Base-by-base conservation (phyloP, 1,140 invertebrate species). In the Pseudomyrmex pallidus region DNA sequence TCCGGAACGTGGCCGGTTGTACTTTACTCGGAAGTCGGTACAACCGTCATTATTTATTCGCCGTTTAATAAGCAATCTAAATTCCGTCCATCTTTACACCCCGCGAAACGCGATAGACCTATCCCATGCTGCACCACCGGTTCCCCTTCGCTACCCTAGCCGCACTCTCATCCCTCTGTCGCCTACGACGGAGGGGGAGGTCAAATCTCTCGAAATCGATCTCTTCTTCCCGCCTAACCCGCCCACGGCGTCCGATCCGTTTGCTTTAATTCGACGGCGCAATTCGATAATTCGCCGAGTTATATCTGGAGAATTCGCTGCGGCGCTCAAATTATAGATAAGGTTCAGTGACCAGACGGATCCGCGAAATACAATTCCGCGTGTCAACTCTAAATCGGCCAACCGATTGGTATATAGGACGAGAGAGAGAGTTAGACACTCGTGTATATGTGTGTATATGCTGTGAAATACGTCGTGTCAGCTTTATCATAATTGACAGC, bases 1-100 rank as follows among this genome's bases (percentile, higher is more conserved):
- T 80, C 20, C 8, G 66, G 76, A 80, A 80, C 76, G 44, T 80
- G 76, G 66, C 76, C 76, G 74, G 17, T 48, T 80, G 76, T 70
- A 80, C 66, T 80, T 80, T 22, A 80, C 54, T 77, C 62, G 66
- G 50, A 66, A 87, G 74, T 87, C 66, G 74, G 83, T 57, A 73
- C 25, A 48, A 35, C 64, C 52, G 78, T 52, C 86, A 83, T 92
- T 93, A 92, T 93, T 93, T 93, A 92, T 93, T 92, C 90, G 89
- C 59, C 89, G 90, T 92, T 93, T 93, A 93, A 93, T 93, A 93
- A 93, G 92, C 92, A 93, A 93, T 93, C 91, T 93, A 93, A 93
- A 93, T 93, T 93, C 93, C 92, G 90, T 93, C 90, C 90, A 90
- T 92, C 91, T 90, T 92, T 89, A 87, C 87, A 84, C 87, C 78